Evolutionary conservation across 2,797 vertebrate genomes (phyloP), one percentile per base, ranked within the genome.

Genomic region (Cygnus olor): DNA sequence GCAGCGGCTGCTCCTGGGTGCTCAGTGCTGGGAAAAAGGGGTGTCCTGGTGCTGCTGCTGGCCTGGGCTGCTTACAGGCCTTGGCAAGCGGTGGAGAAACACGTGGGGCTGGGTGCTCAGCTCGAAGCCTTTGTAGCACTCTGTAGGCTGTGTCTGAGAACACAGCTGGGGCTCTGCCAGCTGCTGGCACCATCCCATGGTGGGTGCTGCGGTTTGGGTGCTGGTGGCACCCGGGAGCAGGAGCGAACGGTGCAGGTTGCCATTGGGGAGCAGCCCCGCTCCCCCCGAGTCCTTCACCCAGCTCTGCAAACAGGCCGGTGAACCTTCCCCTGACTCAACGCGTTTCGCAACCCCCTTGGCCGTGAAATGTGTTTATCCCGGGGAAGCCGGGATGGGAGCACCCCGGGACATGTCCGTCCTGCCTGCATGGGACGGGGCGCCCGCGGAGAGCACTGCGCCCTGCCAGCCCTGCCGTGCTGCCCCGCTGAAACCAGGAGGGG

Each of bases 401-500:
- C 4, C 44, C 34, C 2, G 14, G 80, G 36, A 38, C 22, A 16
- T 0, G 1, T 11, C 27, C 7, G 9, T 21, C 49, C 60, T 6
- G 1, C 24, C 16, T 10, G 0, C 24, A 15, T 1, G 61, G 30
- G 28, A 74, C 9, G 28, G 65, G 34, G 8, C 14, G 13, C 61
- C 61, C 38, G 14, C 12, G 3, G 38, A 30, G 38, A 13, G 63
- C 40, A 44, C 40, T 5, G 40, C 10, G 63, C 40, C 28, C 63
- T 30, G 30, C 63, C 63, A 65, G 63, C 63, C 6, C 19, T 44
- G 19, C 9, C 4, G 6, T 17, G 44, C 57, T 10, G 1, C 20
- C 11, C 12, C 0, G 7, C 25, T 42, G 32, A 61, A 20, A 16
- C 13, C 38, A 11, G 10, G 16, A 7, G 0, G 9, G 53, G 0